Evolutionary conservation across 2,797 vertebrate species (phyloP), one percentile per base, ranked within the genome.

Genomic region (Crypturellus tataupa): DNA sequence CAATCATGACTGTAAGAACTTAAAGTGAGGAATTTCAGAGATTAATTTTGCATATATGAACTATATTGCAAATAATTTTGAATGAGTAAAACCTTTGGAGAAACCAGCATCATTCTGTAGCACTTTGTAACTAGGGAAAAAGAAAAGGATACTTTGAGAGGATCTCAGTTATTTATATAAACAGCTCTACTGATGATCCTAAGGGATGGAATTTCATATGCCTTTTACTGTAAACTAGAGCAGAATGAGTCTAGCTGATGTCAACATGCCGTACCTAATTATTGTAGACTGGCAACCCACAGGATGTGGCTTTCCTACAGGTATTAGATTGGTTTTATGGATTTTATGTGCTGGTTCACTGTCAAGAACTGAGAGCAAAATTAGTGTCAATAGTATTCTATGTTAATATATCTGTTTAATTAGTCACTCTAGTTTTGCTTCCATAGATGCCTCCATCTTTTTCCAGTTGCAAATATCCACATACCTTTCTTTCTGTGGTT

Each of bases 291-390:
- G 37, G 19, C 37, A 82, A 46, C 2, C 4, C 12, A 40, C 17
- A 42, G 3, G 60, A 72, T 0, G 0, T 21, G 7, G 3, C 3
- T 62, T 72, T 56, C 40, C 9, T 70, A n/a, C 16, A 46, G 11
- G 29, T 70, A 40, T 20, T 33, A 15, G 49, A 65, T 46, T 42
- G 21, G 23, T 62, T 86, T 90, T 92, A 62, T 33, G 29, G n/a
- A 67, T 71, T 85, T 87, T 89, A n/a, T 35, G 12, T 39, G 17
- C 13, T 4, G 4, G 16, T 35, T 87, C 62, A 63, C 10, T 39
- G 14, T 49, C 35, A 87, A 89, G 11, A 56, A 56, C 18, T 40
- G 9, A 80, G 93, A 44, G 12, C 59, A 83, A 83, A 89, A 47
- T 29, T 35, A 62, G 4, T 42, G 4, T 47, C 11, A 35, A 7